Base-by-base conservation (phyloP, 2,113 vertebrate species). In the Passer domesticus region DNA sequence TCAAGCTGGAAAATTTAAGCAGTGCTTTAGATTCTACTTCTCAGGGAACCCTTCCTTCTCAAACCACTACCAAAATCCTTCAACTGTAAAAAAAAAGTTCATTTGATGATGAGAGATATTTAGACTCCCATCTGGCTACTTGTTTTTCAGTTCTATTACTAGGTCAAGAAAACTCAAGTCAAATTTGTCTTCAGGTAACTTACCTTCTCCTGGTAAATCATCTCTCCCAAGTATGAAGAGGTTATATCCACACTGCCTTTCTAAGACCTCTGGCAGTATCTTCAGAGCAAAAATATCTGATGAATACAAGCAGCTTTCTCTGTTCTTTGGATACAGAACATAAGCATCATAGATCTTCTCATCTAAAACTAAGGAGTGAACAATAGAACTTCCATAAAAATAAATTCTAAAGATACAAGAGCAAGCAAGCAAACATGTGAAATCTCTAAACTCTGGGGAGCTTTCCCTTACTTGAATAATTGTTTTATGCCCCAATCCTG, bases 321-420 rank as follows among this genome's bases (percentile, higher is more conserved):
- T 83, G 53, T 96, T 95, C 89, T 97, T 98, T 11, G 99, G 98
- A 93, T 98, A 99, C 3, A 98, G 97, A 76, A 99, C 97, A 8
- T 99, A 99, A 18, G 99, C 99, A 87, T 99, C 99, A 44, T 99
- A 99, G 59, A 96, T 80, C 93, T 99, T 99, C 66, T 98, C 99
- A 96, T 99, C 99, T 70, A 96, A 97, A 97, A 97, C 99, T 99
- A 91, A 92, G 83, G 10, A 87, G 39, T 56, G 60, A 91, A 8
- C 17, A 86, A 69, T 4, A 69, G 30, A 24, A 89, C 59, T 72
- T 94, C 69, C 31, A 81, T 14, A 28, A 83, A 90, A 88, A 53
- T 15, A 13, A 24, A 83, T 86, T 83, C 31, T 60, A 49, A 78
- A 87, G 33, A 82, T 35, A 77, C 7, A 56, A 69, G 44, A 90